These are phyloP conservation scores for Malurus splendens DNA, from an alignment of 2,797 vertebrate species.

Conservation along the genomic window DNA sequence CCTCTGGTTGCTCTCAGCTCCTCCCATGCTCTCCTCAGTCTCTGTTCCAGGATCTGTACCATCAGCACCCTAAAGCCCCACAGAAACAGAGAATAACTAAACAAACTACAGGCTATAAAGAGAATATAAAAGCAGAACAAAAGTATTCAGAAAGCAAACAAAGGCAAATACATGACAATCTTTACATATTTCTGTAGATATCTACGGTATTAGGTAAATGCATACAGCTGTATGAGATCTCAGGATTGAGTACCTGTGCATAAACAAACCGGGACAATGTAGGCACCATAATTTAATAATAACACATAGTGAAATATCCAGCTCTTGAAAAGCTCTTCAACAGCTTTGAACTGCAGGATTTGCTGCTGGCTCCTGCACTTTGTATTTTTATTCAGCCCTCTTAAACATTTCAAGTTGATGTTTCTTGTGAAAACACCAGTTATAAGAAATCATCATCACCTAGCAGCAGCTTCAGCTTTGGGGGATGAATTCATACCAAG, in stretches of 20 bases:
- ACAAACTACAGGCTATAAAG: not conserved
- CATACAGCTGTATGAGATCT: not conserved
- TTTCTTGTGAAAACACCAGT: not conserved
- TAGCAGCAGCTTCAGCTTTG: not conserved
- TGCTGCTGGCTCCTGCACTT: not conserved
- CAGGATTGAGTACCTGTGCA: not conserved
- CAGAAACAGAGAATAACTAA: not conserved
- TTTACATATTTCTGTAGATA: not conserved
- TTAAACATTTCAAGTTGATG: not conserved
- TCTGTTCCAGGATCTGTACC: conserved; percentile 91
- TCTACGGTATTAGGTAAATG: not conserved
- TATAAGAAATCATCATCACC: not conserved
- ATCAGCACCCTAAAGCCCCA: conserved; percentile 81
- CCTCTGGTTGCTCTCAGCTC: conserved; percentile 87
- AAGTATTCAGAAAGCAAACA: not conserved
- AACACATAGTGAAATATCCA: not conserved
- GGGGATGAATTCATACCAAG: not conserved
- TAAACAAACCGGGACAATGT: not conserved
- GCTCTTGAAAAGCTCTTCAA: not conserved
- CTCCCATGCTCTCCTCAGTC: conserved; percentile 92
- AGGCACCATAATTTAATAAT: not conserved
- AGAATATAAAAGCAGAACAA: not conserved
- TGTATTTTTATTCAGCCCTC: not conserved
- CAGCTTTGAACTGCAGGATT: not conserved
- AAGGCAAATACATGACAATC: not conserved